Conservation (phyloP, 2,797 vertebrate species). For the Anguilla anguilla region DNA sequence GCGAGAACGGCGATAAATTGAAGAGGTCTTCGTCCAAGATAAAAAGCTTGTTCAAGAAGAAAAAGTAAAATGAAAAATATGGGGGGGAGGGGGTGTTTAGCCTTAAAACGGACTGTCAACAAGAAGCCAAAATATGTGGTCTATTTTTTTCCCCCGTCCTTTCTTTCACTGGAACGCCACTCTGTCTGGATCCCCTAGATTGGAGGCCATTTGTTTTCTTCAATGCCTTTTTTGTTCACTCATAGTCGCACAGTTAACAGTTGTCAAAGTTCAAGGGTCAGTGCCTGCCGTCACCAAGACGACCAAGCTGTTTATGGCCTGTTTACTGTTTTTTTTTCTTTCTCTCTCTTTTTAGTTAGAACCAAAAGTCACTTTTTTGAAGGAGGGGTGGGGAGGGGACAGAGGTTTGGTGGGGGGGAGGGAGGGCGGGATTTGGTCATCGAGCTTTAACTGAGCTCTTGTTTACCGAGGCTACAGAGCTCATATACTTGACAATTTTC, state of each 20-base stretch:
- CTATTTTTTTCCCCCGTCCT: conserved; percentile 58
- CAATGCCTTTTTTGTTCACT: conserved; percentile 72
- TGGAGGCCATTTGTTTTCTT: conserved; percentile 73
- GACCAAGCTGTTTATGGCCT: conserved; percentile 68
- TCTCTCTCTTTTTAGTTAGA: conserved; percentile 58
- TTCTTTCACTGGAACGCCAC: conserved; percentile 82
- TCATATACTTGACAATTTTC: conserved; percentile 79
- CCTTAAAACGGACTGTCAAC: conserved; percentile 65
- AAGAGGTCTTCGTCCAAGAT: conserved; percentile 95
- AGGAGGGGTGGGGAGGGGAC: conserved; percentile 21
- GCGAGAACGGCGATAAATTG: conserved; percentile 87
- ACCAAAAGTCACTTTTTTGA: conserved; percentile 65
- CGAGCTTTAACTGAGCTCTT: conserved; percentile 65
- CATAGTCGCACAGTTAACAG: conserved; percentile 73
- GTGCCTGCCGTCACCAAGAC: conserved; percentile 67
- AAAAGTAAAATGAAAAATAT: conserved; percentile 65
- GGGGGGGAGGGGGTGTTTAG: conserved; percentile 56
- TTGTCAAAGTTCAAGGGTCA: conserved; percentile 69
- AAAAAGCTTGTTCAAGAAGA: conserved; percentile 97
- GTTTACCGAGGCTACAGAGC: conserved; percentile 79
- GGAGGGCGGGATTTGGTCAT: conserved; percentile 39
- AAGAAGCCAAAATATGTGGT: conserved; percentile 65
- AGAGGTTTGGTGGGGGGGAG: background rate
- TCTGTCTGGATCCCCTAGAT: conserved; percentile 73
- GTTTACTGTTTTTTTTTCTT: conserved; percentile 69